Base-by-base conservation (phyloP, 2,888 invertebrate genomes). In the Drosophila seclusa region DNA sequence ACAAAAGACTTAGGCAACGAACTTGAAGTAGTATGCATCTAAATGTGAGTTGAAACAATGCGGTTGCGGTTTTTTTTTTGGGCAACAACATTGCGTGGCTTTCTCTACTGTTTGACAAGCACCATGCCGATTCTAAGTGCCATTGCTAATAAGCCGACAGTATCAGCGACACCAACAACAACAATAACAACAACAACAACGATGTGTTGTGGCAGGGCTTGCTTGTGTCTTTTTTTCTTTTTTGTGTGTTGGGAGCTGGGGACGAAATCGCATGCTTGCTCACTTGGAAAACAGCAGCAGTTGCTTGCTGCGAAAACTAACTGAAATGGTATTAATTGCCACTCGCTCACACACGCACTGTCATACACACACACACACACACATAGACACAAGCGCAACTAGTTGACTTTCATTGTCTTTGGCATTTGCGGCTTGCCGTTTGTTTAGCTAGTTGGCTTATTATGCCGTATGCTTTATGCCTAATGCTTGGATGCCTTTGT, bases 291-390 rank as follows among this genome's bases (percentile, higher is more conserved):
- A 81, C 21, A 24, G 45, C 45, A 27, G 45, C 40, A 71, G 75
- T 68, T 77, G 54, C 62, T 67, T 58, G 54, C 79, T 82, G 66
- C 81, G 71, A 83, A 76, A 69, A 69, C 69, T 83, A 70, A 75
- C 75, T 78, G 88, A 87, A 89, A 82, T 89, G 64, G 53, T 83
- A 83, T 87, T 89, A 89, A 87, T 83, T 83, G 88, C 90, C 76
- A 65, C 71, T 57, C 58, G 61, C 63, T 59, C 68, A 71, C 66
- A 60, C 61, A 54, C 76, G 63, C 42, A 58, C 31, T 62, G 40
- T 36, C 27, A 27, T 6, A 45, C 6, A 52, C 59, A 50, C 58
- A 66, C 32, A 42, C 40, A 53, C 40, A 29, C 34, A 38, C 13
- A 54, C 62, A 68, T 29, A 42, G 53, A 58, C 58, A 53, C 69